Evolutionary conservation across 1,140 invertebrate species (phyloP), one percentile per base, ranked within the genome.

Genomic region (Bursaphelenchus mucronatus): DNA sequence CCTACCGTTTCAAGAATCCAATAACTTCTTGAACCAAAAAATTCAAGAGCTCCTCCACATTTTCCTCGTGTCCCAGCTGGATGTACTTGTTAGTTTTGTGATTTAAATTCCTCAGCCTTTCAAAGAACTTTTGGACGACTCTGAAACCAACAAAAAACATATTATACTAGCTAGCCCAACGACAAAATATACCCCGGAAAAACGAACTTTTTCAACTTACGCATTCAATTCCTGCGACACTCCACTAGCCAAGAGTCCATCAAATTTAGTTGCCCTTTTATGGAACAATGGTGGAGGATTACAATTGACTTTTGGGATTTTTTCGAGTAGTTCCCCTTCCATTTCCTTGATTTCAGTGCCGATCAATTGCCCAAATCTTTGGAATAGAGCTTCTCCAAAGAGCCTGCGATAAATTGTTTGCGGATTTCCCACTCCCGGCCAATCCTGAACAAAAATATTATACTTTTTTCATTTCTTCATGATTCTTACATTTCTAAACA

Each of bases 161-260:
- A 13, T 13, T n/a, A 13, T 58, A 40, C 30, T 3, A 5, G 30
- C 2, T 30, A 5, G 30, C 2, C 30, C 30, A 30, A 30, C 30
- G 5, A 5, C 30, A 30, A 30, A 30, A 30, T 30, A 30, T 3
- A 1, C 30, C 30, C 30, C 30, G 5, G 30, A 30, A 30, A 30
- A 30, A 3, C 30, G 5, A 30, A 30, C 1, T 1, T 30, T 40
- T 57, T 15, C 17, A 41, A 44, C 8, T 21, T 44, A 30, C 30
- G 63, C 73, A 17, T 73, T 30, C 13, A 73, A 50, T 62, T 73
- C 71, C 15, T 69, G 74, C 47, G 74, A 76, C 15, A 73, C 63
- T 50, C 71, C 71, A 10, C 68, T 65, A 21, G 73, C 71, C 15
- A 73, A 55, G 7, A 76, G 63, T 1, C 52, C 43, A 30, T 73